Evolutionary conservation across 2,113 vertebrate genomes (phyloP), one percentile per base, ranked within the genome.

Genomic region (Thymallus thymallus): DNA sequence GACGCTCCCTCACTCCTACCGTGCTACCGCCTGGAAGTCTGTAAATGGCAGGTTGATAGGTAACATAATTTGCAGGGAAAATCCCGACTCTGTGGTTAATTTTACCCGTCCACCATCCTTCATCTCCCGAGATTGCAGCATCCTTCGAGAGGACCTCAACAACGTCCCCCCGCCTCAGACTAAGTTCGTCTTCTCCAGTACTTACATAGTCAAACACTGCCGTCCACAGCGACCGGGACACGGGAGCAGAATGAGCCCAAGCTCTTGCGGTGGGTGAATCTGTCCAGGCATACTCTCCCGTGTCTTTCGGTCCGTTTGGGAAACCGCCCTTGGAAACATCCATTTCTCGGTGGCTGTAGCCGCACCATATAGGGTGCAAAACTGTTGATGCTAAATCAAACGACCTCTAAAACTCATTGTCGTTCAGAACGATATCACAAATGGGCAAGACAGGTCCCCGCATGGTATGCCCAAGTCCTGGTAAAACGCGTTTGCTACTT

Each of bases 101-200:
- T 86, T 95, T 95, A 61, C 95, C 95, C 13, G 94, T 94, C 95
- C 95, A 96, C 95, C 95, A 95, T 3, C 95, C 95, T 78, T 96
- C 95, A 78, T 96, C 95, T 56, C 95, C 95, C 1, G 95, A 95
- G 71, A 95, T 94, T 0, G 94, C 92, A 1, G 94, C 92, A 75
- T 96, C 95, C 88, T 95, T 94, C 14, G 95, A 96, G 68, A 95
- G 93, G 58, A 95, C 95, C 84, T 96, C 94, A 81, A 96, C 95
- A 80, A 95, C 91, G 79, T 95, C 94, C 10, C 95, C 95, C 4
- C 92, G 90, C 35, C 94, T 85, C 78, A 96, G 92, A 80, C 94
- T 96, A 86, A 95, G 92, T 87, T 96, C 95, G 84, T 96, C 95
- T 86, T 96, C 95, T 26, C 95, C 92, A 83, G 92, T 94, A 6